Percentiles rank a stretch among this genome's conserved stretches.
Conservation (phyloP, 1,140 invertebrate genomes). For the Campoletis sonorensis region DNA sequence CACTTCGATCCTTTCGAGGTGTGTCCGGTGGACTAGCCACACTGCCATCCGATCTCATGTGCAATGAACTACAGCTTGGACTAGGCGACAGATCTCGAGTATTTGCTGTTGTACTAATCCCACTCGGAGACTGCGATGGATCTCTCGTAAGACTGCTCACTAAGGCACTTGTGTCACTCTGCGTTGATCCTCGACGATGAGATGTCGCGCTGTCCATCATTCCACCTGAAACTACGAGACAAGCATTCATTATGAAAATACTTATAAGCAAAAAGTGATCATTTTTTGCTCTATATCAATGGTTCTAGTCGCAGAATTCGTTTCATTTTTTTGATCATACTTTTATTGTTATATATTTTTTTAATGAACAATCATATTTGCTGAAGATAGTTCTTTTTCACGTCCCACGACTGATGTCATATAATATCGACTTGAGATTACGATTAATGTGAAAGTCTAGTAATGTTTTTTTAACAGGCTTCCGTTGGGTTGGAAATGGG, state of each 20-base stretch:
- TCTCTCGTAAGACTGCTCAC: conserved; percentile 81
- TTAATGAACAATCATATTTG: background rate
- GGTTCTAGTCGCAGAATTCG: no score
- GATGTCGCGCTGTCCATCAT: conserved; percentile 73
- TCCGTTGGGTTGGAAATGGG: no score
- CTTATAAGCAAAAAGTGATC: background rate
- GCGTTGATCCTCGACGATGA: conserved; percentile 78
- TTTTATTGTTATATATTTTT: background rate
- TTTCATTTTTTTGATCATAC: no score
- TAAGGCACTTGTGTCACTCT: conserved; percentile 82
- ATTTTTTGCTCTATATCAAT: no score
- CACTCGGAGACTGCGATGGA: conserved; percentile 78
- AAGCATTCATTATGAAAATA: background rate
- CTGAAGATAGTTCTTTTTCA: no score
- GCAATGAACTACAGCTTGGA: conserved; percentile 79
- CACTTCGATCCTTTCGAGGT: conserved; percentile 68
- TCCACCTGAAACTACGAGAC: conserved; percentile 69
- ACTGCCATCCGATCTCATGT: conserved; percentile 77
- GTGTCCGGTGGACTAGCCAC: conserved; percentile 76
- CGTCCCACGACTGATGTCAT: background rate
- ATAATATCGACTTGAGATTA: background rate
- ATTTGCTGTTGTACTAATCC: conserved; percentile 75
- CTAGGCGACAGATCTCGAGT: conserved; percentile 80
- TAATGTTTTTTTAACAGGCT: no score
- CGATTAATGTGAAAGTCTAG: background rate